phyloP scores from a whole-genome alignment of 30 jellyfish, hydroid and myxozoan genomes.

The Hydractinia echinata region DNA sequence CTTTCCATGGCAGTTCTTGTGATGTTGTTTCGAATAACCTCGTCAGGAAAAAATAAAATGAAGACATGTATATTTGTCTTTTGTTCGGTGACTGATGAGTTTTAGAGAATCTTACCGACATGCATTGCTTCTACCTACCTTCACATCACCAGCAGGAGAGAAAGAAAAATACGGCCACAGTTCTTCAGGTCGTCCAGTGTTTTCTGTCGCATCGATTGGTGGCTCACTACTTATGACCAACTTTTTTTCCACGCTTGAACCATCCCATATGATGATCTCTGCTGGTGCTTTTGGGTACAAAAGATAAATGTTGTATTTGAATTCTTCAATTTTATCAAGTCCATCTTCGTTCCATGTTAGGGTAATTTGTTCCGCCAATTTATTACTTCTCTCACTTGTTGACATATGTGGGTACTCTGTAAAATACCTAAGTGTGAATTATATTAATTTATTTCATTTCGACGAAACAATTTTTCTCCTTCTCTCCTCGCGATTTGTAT shows the following conservation, averaged over 20 bases:
- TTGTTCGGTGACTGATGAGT: too few relatives aligned
- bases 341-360: slow-evolving; percentile 28
- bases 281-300: slow-evolving; percentile 45
- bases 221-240: slow-evolving; percentile 23
- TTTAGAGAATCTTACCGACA: too few relatives aligned
- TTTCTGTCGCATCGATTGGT: slow-evolving; percentile 21
- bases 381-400: slow-evolving; percentile 24
- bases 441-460: too few relatives aligned
- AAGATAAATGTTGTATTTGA: slow-evolving; percentile 38
- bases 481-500: too few relatives aligned
- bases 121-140: slow-evolving; percentile 4
- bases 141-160: slow-evolving; percentile 37
- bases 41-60: too few relatives aligned
- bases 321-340: slow-evolving; percentile 32
- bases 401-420: slow-evolving; percentile 40
- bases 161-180: slow-evolving; percentile 36
- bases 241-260: slow-evolving; percentile 9
- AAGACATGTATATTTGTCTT: too few relatives aligned
- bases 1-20: too few relatives aligned
- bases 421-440: slow-evolving; percentile 18
- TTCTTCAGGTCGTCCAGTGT: slow-evolving; percentile 12
- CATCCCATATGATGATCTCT: background rate
- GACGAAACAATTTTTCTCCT: too few relatives aligned
- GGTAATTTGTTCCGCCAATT: slow-evolving; percentile 31
- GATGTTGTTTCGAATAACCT: too few relatives aligned